Evolutionary conservation across 2,113 vertebrate species (phyloP), one percentile per base, ranked within the genome.

Genomic region (Opisthocomus hoazin): DNA sequence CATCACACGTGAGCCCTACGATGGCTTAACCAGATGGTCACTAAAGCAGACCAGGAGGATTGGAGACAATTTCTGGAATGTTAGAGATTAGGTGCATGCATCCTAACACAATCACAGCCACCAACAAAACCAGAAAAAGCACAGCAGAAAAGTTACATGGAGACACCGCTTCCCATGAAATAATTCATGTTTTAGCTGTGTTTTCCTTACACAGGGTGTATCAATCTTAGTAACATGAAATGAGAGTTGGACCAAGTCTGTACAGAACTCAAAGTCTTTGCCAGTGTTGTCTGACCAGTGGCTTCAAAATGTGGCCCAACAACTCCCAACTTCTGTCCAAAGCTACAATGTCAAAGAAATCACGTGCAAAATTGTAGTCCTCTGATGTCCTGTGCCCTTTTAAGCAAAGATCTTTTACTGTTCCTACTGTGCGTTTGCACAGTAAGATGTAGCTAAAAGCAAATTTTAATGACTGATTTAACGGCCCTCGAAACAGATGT

Each of bases 401-500:
- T 58, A 80, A 73, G 23, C n/a, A 89, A 48, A 93, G 60, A 12
- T 48, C 50, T 41, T 85, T 77, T 90, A 20, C 21, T 58, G 15
- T 21, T 60, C 20, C 87, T 26, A 39, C 5, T 39, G 16, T 82
- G 60, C 2, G 0, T 70, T 86, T 86, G 21, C 5, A 3, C 24
- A 84, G 39, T 45, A 64, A 84, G 6, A 34, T 71, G 34, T 45
- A 74, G 30, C 53, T 93, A 46, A 90, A 91, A 96, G 54, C 56
- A 89, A 79, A 91, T 94, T 80, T 79, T 77, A 82, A 50, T 76
- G 60, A 60, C 32, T 74, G 45, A 81, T 92, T 83, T 95, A 88
- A 63, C 76, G 56, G 64, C 15, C 29, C 17, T 80, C 24, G 45
- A 60, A 84, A 51, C 83, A 30, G 34, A 43, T 54, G 18, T 48